A percentile compares a stretch with the other conserved stretches of the same genome.
Conservation (phyloP, 2,113 vertebrate genomes). For the Callocephalon fimbriatum region DNA sequence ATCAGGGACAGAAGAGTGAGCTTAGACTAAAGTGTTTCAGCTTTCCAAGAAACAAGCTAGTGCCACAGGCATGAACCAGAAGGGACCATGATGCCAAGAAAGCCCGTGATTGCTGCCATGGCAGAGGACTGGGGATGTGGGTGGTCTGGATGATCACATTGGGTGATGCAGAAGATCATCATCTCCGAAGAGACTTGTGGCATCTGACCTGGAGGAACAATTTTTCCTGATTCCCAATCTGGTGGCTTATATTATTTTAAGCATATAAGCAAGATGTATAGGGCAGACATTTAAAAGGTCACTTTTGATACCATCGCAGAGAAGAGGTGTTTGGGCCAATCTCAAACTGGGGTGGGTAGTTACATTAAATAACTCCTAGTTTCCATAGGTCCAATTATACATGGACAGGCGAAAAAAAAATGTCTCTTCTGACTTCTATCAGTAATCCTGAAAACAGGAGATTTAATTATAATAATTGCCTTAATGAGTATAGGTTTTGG, state of each 20-base stretch:
- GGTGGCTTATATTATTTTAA: not conserved
- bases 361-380: not conserved
- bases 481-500: conserved; percentile 17
- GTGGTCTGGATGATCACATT: not conserved
- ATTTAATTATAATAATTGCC: conserved; percentile 49
- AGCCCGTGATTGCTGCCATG: not conserved
- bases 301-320: not conserved
- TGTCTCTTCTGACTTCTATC: conserved; percentile 14
- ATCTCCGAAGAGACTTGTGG: not conserved
- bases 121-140: not conserved
- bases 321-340: not conserved
- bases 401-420: not conserved
- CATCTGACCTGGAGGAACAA: not conserved
- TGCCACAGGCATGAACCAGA: not conserved
- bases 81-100: not conserved
- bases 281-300: not conserved
- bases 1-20: not conserved
- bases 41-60: not conserved
- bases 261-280: not conserved
- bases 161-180: not conserved
- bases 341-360: not conserved
- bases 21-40: not conserved
- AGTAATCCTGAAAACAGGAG: conserved; percentile 41
- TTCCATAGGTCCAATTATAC: conserved; percentile 20
- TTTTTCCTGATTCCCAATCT: not conserved